phyloP scores from a whole-genome alignment of 2,113 vertebrate species.

The Tupaia chinensis region DNA sequence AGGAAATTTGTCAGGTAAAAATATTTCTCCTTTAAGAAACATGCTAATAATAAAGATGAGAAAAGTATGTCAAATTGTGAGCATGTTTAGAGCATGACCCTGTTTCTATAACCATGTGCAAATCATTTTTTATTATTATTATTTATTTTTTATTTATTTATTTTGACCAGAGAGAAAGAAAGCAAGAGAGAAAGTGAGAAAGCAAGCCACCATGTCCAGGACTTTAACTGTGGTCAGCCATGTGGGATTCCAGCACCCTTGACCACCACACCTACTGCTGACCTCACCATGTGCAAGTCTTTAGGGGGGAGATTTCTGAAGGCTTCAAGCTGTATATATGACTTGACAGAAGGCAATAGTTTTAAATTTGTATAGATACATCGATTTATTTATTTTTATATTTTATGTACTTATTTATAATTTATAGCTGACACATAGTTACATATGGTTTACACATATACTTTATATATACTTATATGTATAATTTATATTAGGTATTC shows the following conservation, averaged over 20 bases:
- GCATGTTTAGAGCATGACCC: not conserved
- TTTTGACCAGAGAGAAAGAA: too few species aligned
- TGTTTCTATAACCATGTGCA: not conserved
- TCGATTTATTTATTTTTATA: not conserved
- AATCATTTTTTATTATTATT: not conserved
- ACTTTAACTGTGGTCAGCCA: too few species aligned
- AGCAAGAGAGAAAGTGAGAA: too few species aligned
- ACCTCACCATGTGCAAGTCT: not conserved
- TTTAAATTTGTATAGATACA: not conserved
- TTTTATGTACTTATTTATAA: not conserved
- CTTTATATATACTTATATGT: not conserved
- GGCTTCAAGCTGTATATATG: not conserved
- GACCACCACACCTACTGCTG: too few species aligned
- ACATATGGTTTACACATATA: not conserved
- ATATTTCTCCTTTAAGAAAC: conserved; percentile 31
- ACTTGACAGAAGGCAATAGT: not conserved
- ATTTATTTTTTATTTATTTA: too few species aligned
- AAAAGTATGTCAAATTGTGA: not conserved
- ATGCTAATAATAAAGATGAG: not conserved
- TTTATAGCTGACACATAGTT: not conserved
- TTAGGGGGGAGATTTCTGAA: not conserved
- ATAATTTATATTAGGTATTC: not conserved
- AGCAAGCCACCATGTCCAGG: too few species aligned
- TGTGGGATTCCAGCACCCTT: too few species aligned
- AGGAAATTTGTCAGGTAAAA: conserved; percentile 41